Base-by-base conservation (phyloP, 2,888 invertebrate genomes). In the Andrena praecox region DNA sequence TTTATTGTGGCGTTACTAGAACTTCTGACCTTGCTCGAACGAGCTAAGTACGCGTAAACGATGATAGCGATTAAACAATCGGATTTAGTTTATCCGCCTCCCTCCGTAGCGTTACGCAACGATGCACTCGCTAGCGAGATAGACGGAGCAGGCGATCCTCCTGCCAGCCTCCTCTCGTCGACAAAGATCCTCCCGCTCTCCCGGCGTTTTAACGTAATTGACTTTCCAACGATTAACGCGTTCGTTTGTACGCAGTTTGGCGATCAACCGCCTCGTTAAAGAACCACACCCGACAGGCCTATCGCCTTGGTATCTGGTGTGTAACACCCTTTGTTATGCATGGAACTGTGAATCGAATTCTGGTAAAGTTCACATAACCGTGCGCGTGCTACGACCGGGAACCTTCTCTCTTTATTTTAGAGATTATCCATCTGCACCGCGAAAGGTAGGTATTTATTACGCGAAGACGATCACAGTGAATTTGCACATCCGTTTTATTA, bases 1-100 rank as follows among this genome's bases (percentile, higher is more conserved):
- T 77, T 75, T 66, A 77, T 56, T 29, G 71, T 56, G 20, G 16
- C 31, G 42, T n/a, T 33, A n/a, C 64, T 42, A 42, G 71, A 79
- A 77, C 64, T 71, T 69, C 48, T 56, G 79, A 72, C 77, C 74
- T 80, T 74, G 74, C 50, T 31, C 62, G 56, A 73, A 68, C 56
- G 70, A 67, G 59, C 67, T 64, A 67, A 77, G 73, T 63, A 60
- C 35, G 54, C 50, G 74, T 64, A 60, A 74, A 76, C 75, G 60
- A 60, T 48, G 68, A 66, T 48, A 48, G 42, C 27, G 85, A 78
- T 87, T 78, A 81, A 70, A 71, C 71, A 67, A 76, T 68, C 33
- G 54, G 71, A 82, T 81, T 82, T 42, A 67, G 54, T 70, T 66
- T 66, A 69, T 69, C 35, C 59, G 31, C 27, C 12, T 56, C 29